These are phyloP conservation scores for Catalaphyllia jardinei DNA, from an alignment of 64 coral and sea anemone genomes.

Conservation along the genomic window DNA sequence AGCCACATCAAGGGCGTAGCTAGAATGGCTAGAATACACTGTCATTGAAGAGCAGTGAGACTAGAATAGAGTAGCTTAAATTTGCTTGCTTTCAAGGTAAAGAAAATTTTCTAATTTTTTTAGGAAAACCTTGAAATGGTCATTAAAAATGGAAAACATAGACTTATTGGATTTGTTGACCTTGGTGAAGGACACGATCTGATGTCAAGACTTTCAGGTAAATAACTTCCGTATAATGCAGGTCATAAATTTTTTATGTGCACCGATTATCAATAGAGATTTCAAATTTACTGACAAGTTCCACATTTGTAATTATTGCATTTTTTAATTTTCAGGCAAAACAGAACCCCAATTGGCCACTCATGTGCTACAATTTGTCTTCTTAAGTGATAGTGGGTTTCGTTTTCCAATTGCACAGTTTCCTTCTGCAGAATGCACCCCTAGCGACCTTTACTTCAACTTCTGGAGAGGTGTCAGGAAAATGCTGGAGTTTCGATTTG, in stretches of 20 bases:
- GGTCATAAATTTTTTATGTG: neutral
- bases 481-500: constrained; percentile 40
- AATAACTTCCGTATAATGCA: neutral
- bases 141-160: constrained; percentile 49
- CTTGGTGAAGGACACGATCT: constrained; percentile 51
- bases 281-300: neutral
- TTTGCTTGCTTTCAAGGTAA: too few relatives aligned
- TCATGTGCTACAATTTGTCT: constrained; percentile 44
- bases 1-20: too few relatives aligned
- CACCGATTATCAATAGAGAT: neutral
- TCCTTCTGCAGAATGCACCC: constrained; percentile 4
- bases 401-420: constrained; percentile 50
- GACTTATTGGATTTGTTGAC: constrained; percentile 66
- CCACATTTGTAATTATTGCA: neutral
- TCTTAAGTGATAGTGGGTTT: constrained; percentile 48
- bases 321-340: neutral
- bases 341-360: constrained; percentile 9
- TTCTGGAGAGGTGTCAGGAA: constrained; percentile 37
- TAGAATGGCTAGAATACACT: too few relatives aligned
- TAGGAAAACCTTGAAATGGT: constrained; percentile 78
- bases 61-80: too few relatives aligned
- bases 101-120: too few relatives aligned
- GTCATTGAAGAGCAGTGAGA: too few relatives aligned
- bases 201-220: constrained; percentile 45
- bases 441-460: constrained; percentile 7